phyloP scores from a whole-genome alignment of 2,797 vertebrate species.

The Phataginus tricuspis region DNA sequence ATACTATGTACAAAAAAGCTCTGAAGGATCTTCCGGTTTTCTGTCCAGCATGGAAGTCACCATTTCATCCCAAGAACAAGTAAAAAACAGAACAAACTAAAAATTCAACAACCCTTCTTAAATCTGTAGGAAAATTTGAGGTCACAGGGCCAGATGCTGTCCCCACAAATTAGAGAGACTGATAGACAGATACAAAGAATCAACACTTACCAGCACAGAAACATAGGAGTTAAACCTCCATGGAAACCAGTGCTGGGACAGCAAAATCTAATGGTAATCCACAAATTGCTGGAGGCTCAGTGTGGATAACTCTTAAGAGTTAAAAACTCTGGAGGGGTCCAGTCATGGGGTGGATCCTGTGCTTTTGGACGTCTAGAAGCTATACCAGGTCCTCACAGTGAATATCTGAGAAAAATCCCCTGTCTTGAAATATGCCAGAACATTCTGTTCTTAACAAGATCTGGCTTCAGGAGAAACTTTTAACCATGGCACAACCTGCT shows the following conservation, averaged over 20 bases:
- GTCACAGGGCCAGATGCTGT: background rate
- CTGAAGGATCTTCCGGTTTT: background rate
- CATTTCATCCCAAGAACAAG: background rate
- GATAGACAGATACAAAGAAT: background rate
- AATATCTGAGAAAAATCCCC: background rate
- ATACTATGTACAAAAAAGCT: background rate
- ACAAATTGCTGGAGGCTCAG: background rate
- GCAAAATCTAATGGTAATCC: too few species aligned
- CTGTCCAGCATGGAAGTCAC: background rate
- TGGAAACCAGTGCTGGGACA: too few species aligned
- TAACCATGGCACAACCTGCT: too few species aligned
- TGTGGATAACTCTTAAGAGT: background rate
- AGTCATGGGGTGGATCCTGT: background rate
- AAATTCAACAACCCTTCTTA: background rate
- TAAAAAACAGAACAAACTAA: background rate
- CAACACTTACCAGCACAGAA: background rate
- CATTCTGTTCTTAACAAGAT: background rate
- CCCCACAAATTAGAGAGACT: background rate
- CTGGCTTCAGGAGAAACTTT: background rate
- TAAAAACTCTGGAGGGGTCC: background rate
- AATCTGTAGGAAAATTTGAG: background rate
- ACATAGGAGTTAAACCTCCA: background rate
- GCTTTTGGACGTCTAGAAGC: background rate
- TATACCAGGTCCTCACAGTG: background rate
- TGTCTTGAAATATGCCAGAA: background rate